These are phyloP conservation scores for Peromyscus leucopus DNA, from an alignment of 2,113 vertebrate genomes.

Conservation along the genomic window DNA sequence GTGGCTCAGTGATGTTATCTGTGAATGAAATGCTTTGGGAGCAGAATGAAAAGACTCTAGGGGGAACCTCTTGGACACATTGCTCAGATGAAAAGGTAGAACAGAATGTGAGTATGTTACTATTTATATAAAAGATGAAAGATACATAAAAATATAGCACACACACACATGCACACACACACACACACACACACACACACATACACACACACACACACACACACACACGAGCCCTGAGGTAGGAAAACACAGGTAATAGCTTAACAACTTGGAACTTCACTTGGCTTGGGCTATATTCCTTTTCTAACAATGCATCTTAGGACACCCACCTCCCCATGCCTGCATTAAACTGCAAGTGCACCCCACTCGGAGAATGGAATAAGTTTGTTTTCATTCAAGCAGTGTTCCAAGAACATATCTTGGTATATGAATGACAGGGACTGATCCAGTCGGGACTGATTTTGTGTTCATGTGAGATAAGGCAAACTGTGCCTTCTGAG, in stretches of 20 bases:
- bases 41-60: neutral
- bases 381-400: neutral
- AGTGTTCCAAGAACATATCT: neutral
- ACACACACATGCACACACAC: too few relatives aligned
- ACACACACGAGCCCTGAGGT: neutral
- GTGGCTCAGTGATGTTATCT: neutral
- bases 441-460: neutral
- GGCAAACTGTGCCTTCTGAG: neutral
- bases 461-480: neutral
- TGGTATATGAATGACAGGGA: neutral
- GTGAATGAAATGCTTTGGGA: neutral
- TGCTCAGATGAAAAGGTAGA: neutral
- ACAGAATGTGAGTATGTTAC: neutral
- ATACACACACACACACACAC: neutral
- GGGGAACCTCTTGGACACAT: neutral
- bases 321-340: neutral
- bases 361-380: neutral
- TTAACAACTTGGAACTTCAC: neutral
- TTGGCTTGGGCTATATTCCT: neutral
- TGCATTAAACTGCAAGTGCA: neutral
- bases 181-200: neutral
- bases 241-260: neutral
- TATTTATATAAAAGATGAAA: neutral
- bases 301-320: neutral
- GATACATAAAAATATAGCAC: neutral